Conservation (phyloP, 2,888 invertebrate genomes). For the Ommatoiulus sabulosus region DNA sequence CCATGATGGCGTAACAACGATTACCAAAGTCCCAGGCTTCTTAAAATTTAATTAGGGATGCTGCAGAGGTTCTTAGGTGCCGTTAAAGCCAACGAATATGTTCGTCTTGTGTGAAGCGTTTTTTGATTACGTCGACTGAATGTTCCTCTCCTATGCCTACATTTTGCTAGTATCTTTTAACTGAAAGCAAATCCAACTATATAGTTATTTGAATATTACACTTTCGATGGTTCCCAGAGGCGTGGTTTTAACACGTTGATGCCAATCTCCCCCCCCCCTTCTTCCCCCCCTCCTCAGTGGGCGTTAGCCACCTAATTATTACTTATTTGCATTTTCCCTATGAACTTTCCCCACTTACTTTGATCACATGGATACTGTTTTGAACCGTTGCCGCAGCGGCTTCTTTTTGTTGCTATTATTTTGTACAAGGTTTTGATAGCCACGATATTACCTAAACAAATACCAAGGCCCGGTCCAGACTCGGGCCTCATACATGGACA, state of each 20-base stretch:
- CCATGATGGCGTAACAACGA: neutral
- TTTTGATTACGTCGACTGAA: neutral
- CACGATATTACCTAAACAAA: too few relatives aligned
- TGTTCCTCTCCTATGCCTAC: neutral
- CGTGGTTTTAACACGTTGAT: neutral
- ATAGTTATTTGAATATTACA: too few relatives aligned
- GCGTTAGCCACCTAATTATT: slow-evolving; percentile 5
- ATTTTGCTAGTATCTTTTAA: neutral
- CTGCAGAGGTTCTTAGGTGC: neutral
- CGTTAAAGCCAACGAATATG: neutral
- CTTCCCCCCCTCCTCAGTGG: too few relatives aligned
- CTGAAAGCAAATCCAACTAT: neutral
- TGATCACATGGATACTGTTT: neutral
- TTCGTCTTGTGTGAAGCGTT: neutral
- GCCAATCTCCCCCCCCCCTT: too few relatives aligned
- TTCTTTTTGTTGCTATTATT: neutral
- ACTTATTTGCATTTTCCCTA: neutral
- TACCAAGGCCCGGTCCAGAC: too few relatives aligned
- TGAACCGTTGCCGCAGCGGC: neutral
- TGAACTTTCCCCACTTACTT: neutral
- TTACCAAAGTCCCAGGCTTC: too few relatives aligned
- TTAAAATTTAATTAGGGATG: neutral
- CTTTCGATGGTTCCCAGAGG: slow-evolving; percentile 5
- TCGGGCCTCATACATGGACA: too few relatives aligned
- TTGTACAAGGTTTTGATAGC: too few relatives aligned